Evolutionary conservation across 2,113 vertebrate species (phyloP), one percentile per base, ranked within the genome.

Genomic region (Gobius niger): DNA sequence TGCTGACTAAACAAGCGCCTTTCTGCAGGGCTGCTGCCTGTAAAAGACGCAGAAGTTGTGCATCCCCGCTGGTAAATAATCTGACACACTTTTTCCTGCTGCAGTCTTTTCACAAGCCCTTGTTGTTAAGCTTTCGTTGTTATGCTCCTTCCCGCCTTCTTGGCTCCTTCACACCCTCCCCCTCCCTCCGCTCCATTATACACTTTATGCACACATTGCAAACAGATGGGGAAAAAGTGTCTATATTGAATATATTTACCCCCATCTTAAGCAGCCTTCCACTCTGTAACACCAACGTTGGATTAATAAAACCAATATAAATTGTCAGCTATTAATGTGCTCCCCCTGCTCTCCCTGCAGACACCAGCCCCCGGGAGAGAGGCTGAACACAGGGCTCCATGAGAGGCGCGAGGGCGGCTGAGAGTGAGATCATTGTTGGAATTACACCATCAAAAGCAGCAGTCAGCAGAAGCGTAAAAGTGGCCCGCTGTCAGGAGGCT

Each of bases 261-360:
- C 65, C 59, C 64, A 68, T 70, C 72, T 79, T 79, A 86, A 82
- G 75, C 79, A 74, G 82, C 75, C 75, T 81, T 84, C 86, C 72
- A 82, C 67, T 72, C 72, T 71, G 81, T 80, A 85, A 80, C 86
- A 87, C 76, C 87, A 91, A 87, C 87, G 72, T 86, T 89, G 83
- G 86, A 91, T 88, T 92, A 91, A 93, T 92, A 92, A 82, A 91
- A 89, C 87, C 87, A 91, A 87, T 85, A 88, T 90, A 88, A 90
- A 91, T 86, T 87, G 85, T 86, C 84, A 85, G 86, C 84, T 91
- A 91, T 92, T 91, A 81, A 89, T 87, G 81, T 80, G 76, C 77
- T 41, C 77, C 67, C 72, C 78, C 77, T 44, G 63, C 80, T 77
- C 72, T 57, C 78, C 65, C 72, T 67, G 47, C 66, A 62, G 75